These are phyloP conservation scores for Xenopus borealis DNA, from an alignment of 2,113 vertebrate species.

Conservation along the genomic window DNA sequence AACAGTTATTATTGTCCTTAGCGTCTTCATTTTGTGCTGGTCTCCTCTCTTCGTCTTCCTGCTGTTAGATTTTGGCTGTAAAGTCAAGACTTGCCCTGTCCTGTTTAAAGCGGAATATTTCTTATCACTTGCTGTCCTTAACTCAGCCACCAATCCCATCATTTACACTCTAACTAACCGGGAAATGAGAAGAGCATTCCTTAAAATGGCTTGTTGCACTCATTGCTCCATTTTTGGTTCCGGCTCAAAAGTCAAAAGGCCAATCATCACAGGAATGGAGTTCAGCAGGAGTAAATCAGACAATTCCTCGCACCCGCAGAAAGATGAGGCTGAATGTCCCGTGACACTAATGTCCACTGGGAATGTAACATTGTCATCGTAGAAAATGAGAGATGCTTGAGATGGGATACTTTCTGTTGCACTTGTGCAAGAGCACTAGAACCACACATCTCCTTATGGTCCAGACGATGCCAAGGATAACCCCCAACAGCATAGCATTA, in stretches of 20 bases:
- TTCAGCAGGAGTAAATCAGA: conserved; percentile 95
- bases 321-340: conserved; percentile 82
- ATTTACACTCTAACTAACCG: conserved; percentile 97
- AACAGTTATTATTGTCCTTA: conserved; percentile 95
- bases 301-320: conserved; percentile 93
- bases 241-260: conserved; percentile 72
- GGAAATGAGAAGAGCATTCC: conserved; percentile 93
- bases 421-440: conserved; percentile 34
- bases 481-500: conserved; percentile 40
- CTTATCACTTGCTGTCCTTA: conserved; percentile 89
- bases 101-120: conserved; percentile 93
- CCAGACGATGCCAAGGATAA: conserved; percentile 8
- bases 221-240: conserved; percentile 66
- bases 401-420: conserved; percentile 37
- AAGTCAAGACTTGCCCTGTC: conserved; percentile 77
- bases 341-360: conserved; percentile 85
- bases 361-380: conserved; percentile 85
- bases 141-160: conserved; percentile 96
- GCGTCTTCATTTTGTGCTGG: conserved; percentile 96
- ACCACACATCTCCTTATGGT: conserved; percentile 43
- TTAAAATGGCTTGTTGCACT: conserved; percentile 83
- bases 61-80: conserved; percentile 89
- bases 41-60: conserved; percentile 94
- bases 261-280: conserved; percentile 82
- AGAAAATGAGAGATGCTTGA: conserved; percentile 47